Conservation (phyloP, 2,888 invertebrate species). For the Ceramica pisi region DNA sequence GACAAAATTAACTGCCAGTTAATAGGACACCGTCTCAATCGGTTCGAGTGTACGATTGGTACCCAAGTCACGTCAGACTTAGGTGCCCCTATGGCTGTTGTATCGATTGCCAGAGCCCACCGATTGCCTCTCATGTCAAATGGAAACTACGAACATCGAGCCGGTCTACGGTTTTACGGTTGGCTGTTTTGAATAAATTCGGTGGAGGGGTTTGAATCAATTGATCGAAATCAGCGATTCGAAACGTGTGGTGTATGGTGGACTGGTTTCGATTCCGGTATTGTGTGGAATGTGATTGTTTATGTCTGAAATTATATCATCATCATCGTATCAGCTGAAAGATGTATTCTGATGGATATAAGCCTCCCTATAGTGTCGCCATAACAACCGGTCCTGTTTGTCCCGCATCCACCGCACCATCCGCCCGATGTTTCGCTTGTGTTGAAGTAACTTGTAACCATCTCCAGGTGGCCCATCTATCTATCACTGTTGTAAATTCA, state of each 20-base stretch:
- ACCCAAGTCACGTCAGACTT: conserved; percentile 72
- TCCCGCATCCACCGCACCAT: too few relatives aligned
- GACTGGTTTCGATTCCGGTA: not conserved
- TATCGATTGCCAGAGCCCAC: conserved; percentile 66
- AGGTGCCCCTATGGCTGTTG: conserved; percentile 73
- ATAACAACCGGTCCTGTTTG: too few relatives aligned
- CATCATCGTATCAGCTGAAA: too few relatives aligned
- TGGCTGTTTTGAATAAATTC: conserved; percentile 43
- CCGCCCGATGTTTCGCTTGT: too few relatives aligned
- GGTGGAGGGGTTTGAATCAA: conserved; percentile 40
- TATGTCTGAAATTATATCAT: not conserved
- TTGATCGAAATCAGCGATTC: conserved; percentile 29
- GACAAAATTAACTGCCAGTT: conserved; percentile 44
- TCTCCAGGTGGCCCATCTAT: too few relatives aligned
- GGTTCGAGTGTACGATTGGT: conserved; percentile 57
- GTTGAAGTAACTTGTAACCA: too few relatives aligned
- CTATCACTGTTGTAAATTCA: too few relatives aligned
- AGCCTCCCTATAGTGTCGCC: too few relatives aligned
- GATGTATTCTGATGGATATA: too few relatives aligned
- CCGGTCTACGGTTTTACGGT: conserved; percentile 34
- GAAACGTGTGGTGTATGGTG: conserved; percentile 6
- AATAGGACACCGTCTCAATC: conserved; percentile 49
- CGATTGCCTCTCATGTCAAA: conserved; percentile 52
- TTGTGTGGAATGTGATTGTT: not conserved
- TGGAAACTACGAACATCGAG: conserved; percentile 49